phyloP scores from a whole-genome alignment of 2,797 vertebrate genomes.

The Hylomyscus alleni region DNA sequence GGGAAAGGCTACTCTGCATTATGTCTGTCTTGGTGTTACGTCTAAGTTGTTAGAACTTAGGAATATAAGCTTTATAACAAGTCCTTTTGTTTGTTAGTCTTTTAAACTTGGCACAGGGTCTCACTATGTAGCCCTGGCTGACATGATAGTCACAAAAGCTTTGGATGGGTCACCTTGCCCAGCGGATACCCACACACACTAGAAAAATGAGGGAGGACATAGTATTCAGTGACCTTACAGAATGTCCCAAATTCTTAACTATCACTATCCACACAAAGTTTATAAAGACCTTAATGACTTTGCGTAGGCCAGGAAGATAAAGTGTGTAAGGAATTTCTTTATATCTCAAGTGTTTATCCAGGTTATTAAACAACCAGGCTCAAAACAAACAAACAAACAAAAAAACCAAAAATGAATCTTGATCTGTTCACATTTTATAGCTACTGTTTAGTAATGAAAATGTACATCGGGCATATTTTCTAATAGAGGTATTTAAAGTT shows the following conservation, averaged over 20 bases:
- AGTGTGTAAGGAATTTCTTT: neutral
- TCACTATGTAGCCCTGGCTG: neutral
- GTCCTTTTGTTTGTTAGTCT: neutral
- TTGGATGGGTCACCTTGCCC: too few relatives aligned
- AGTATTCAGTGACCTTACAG: slow-evolving; percentile 31
- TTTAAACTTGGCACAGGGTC: neutral
- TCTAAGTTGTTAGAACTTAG: neutral
- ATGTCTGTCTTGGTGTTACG: neutral
- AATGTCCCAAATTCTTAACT: slow-evolving; percentile 43
- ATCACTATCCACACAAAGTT: slow-evolving; percentile 9
- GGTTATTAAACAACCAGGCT: neutral
- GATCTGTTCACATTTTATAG: neutral
- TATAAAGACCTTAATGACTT: slow-evolving; percentile 39
- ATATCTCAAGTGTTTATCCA: neutral
- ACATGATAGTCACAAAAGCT: neutral
- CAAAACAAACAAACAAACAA: too few relatives aligned
- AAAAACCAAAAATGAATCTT: neutral
- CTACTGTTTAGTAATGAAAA: neutral
- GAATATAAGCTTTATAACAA: neutral
- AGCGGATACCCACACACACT: neutral
- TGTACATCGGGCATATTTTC: neutral
- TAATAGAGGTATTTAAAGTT: slow-evolving; percentile 22
- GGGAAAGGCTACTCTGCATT: neutral
- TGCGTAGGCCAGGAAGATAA: neutral
- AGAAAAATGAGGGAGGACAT: neutral